These are phyloP conservation scores for Tarsius wallacei DNA, from an alignment of 2,797 vertebrate genomes.

Conservation along the genomic window DNA sequence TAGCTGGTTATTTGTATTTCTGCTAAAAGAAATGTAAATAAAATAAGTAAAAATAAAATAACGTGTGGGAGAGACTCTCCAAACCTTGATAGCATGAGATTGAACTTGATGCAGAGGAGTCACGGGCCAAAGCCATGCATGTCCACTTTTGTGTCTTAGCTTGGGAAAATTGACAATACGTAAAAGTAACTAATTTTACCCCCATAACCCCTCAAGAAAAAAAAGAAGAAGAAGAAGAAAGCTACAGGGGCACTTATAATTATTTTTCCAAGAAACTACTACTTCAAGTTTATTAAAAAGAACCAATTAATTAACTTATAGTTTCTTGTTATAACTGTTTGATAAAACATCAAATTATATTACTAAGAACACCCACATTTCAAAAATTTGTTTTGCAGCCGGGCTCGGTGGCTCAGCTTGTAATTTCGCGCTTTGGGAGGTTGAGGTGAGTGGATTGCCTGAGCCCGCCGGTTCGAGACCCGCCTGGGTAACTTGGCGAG, in stretches of 20 bases:
- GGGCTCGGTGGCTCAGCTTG: too few relatives aligned
- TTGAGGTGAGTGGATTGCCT: too few relatives aligned
- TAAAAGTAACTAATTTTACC: background rate
- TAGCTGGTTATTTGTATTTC: background rate
- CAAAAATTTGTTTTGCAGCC: background rate
- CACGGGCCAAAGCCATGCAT: rapidly evolving
- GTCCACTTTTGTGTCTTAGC: background rate
- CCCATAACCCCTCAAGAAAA: background rate
- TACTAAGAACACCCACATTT: background rate
- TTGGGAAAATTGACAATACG: background rate
- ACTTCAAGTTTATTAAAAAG: constrained; percentile 10
- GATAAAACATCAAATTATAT: constrained; percentile 41
- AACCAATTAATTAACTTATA: background rate
- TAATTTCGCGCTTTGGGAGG: too few relatives aligned
- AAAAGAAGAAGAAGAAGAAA: background rate
- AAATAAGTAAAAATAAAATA: background rate
- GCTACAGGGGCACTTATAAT: background rate
- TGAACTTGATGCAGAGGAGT: background rate
- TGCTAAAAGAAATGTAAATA: background rate
- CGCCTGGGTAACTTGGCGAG: too few relatives aligned
- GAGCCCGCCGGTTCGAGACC: too few relatives aligned
- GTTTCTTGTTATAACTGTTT: background rate
- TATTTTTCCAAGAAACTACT: constrained; percentile 9
- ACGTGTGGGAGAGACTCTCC: background rate
- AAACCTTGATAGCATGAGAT: background rate